A percentile compares a stretch with the other conserved stretches of the same genome.
phyloP scores from a whole-genome alignment of 1,140 invertebrate genomes.

The Caerostris extrusa region DNA sequence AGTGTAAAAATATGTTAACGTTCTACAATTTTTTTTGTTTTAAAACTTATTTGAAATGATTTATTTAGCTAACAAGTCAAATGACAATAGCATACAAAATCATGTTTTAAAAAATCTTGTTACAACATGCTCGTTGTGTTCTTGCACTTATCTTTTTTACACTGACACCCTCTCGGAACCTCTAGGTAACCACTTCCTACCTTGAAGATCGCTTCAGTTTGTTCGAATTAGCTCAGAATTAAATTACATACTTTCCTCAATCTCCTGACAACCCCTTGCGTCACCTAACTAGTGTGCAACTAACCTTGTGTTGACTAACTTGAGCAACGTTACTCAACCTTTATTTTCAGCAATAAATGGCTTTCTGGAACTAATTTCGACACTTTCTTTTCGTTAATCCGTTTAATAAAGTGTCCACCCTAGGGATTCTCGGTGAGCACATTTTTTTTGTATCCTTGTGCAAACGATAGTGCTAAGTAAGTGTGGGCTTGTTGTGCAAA shows the following conservation, averaged over 20 bases:
- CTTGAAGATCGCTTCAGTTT: no score
- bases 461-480: neutral
- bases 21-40: no score
- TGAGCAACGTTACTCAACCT: constrained; percentile 5
- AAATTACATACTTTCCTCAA: neutral
- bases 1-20: no score
- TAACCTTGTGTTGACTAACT: neutral
- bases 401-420: constrained; percentile 7
- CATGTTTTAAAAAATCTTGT: no score
- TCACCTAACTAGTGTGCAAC: neutral
- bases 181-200: no score
- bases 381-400: neutral
- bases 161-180: no score
- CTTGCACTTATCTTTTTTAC: no score
- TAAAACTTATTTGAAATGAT: no score
- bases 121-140: no score
- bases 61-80: no score
- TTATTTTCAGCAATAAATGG: constrained; percentile 30
- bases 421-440: neutral
- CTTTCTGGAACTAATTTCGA: constrained; percentile 31
- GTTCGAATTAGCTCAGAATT: no score
- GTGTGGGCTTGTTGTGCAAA: neutral
- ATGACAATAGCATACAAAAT: no score
- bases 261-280: neutral
- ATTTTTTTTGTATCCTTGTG: neutral